A percentile compares a stretch with the other conserved stretches of the same genome.
These are phyloP conservation scores for Lampris megalopsis DNA, from an alignment of 2,113 vertebrate species.

Conservation along the genomic window DNA sequence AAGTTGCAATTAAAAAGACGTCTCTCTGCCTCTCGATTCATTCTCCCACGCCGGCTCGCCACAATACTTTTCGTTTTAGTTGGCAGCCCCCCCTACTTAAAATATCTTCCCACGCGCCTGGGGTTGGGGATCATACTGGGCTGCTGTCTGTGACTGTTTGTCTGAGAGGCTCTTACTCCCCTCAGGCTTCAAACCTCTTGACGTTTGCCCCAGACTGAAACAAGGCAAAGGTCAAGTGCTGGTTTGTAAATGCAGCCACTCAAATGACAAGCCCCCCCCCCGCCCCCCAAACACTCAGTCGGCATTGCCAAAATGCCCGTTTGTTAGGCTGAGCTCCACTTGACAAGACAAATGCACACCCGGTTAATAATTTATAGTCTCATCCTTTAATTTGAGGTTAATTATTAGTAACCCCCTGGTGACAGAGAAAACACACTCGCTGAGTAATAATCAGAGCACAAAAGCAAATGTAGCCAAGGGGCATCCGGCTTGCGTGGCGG, in stretches of 20 bases:
- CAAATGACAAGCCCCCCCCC: neutral
- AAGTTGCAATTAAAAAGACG: too few relatives aligned
- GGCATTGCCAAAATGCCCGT: neutral
- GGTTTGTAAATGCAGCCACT: constrained; percentile 10
- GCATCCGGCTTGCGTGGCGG: too few relatives aligned
- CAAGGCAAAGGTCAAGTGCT: constrained; percentile 55
- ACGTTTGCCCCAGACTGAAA: constrained; percentile 29
- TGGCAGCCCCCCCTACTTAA: too few relatives aligned
- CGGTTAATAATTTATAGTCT: constrained; percentile 57
- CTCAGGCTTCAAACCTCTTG: neutral
- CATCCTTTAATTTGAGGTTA: constrained; percentile 42
- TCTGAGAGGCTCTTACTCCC: constrained; percentile 11
- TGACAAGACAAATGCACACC: constrained; percentile 4
- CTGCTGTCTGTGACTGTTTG: constrained; percentile 33
- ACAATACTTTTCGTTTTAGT: too few relatives aligned
- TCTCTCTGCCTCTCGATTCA: too few relatives aligned
- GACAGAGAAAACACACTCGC: constrained; percentile 24
- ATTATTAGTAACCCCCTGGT: constrained; percentile 46
- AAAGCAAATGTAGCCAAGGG: neutral
- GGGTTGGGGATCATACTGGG: neutral
- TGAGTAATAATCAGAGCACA: constrained; percentile 29
- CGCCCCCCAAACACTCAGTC: neutral
- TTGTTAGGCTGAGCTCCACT: constrained; percentile 4
- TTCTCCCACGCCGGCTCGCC: too few relatives aligned
- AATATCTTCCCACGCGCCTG: too few relatives aligned